These are phyloP conservation scores for Drosophila virilis DNA, from an alignment of 1,140 invertebrate genomes.

Conservation along the genomic window DNA sequence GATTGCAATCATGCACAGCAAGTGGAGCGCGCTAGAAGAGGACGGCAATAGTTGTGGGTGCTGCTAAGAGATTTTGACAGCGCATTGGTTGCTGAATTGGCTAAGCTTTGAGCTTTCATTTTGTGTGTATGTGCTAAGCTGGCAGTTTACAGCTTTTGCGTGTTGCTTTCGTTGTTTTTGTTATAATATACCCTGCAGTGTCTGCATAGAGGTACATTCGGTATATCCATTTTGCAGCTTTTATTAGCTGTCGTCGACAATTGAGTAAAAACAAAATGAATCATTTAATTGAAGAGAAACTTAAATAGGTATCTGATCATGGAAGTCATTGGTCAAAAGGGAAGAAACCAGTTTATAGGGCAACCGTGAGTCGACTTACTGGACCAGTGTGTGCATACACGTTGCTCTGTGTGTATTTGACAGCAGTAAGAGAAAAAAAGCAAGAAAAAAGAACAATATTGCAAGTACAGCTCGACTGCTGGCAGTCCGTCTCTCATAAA, in stretches of 20 bases:
- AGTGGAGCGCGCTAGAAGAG: slow-evolving; percentile 10
- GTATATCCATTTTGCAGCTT: no score
- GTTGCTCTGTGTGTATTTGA: slow-evolving; percentile 10
- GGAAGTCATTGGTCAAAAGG: not conserved
- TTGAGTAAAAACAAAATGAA: not conserved
- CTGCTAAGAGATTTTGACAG: slow-evolving; percentile 1
- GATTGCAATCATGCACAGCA: slow-evolving; percentile 24
- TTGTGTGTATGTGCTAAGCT: slow-evolving; percentile 1
- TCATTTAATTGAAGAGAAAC: not conserved
- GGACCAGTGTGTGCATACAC: not conserved
- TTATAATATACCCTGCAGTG: not conserved
- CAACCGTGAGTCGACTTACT: not conserved
- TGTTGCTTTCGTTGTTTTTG: not conserved
- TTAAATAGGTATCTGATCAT: not conserved
- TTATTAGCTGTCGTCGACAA: no score
- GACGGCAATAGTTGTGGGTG: slow-evolving; percentile 5
- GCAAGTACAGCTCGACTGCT: slow-evolving; percentile 21
- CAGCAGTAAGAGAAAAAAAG: slow-evolving; percentile 6
- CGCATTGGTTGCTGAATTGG: slow-evolving; percentile 40
- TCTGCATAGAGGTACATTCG: not conserved
- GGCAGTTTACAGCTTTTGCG: not conserved
- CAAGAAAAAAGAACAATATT: slow-evolving; percentile 18
- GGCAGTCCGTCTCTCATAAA: slow-evolving; percentile 45
- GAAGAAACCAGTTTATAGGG: not conserved
- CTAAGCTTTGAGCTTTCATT: slow-evolving; percentile 31